A percentile compares a stretch with the other conserved stretches of the same genome.
phyloP scores from a whole-genome alignment of 1,140 invertebrate genomes.

The Lucilia cuprina region DNA sequence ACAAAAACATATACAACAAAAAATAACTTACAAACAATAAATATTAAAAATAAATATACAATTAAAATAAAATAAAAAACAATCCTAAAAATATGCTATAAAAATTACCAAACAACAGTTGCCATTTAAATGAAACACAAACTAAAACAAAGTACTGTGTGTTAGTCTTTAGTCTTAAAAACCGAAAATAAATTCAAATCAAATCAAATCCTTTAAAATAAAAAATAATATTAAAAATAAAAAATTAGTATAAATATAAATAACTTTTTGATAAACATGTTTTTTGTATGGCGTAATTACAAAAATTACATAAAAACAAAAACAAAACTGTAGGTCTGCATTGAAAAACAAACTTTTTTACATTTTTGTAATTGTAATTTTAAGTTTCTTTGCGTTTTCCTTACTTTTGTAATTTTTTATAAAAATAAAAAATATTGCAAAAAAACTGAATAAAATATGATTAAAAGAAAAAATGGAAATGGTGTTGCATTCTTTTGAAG shows the following conservation, averaged over 20 bases:
- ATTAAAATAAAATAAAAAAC: background rate
- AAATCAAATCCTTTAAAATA: background rate
- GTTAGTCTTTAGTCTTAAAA: background rate
- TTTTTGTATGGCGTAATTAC: background rate
- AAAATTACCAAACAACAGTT: background rate
- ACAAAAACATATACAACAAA: background rate
- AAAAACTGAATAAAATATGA: background rate
- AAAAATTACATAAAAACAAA: background rate
- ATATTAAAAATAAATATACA: background rate
- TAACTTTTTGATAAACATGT: slow-evolving; percentile 1
- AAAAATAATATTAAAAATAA: background rate
- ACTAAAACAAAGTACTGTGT: background rate
- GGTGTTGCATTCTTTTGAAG: no score
- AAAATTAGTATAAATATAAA: background rate
- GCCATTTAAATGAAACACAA: background rate
- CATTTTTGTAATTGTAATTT: background rate
- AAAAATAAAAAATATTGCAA: background rate
- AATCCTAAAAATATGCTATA: slow-evolving; percentile 14
- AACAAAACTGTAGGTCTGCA: no score
- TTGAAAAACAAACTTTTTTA: background rate
- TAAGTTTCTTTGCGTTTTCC: background rate
- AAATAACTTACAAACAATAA: no score
- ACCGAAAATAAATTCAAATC: background rate
- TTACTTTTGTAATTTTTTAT: slow-evolving; percentile 12
- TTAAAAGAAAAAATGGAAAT: background rate